phyloP scores from a whole-genome alignment of 1,140 invertebrate genomes.

The Diorhabda elongata region DNA sequence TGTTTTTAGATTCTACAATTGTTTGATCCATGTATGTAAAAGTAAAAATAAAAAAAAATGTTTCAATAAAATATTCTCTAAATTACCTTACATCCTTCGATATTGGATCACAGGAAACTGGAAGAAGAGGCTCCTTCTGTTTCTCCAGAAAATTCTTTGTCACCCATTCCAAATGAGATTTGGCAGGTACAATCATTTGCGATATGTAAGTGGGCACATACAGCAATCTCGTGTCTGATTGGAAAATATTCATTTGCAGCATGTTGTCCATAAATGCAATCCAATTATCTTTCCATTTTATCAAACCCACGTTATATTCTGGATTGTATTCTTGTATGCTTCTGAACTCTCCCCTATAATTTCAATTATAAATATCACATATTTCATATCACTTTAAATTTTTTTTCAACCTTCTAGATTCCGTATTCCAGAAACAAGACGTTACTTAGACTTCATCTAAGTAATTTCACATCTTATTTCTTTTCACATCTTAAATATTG shows the following conservation, averaged over 20 bases:
- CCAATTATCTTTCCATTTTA: conserved; percentile 78
- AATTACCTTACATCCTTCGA: not conserved
- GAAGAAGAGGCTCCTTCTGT: conserved; percentile 8
- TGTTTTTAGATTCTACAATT: too few species aligned
- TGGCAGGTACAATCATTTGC: conserved; percentile 73
- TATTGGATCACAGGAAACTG: conserved; percentile 1
- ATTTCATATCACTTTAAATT: too few species aligned
- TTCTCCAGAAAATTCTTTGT: conserved; percentile 5
- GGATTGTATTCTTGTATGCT: conserved; percentile 43
- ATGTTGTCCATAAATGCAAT: conserved; percentile 90
- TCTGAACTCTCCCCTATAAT: conserved; percentile 61
- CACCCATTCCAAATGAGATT: conserved; percentile 56
- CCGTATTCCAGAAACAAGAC: too few species aligned
- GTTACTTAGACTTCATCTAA: too few species aligned
- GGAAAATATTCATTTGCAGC: conserved; percentile 80
- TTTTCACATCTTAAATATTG: too few species aligned
- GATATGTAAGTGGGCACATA: conserved; percentile 82
- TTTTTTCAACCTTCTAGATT: too few species aligned
- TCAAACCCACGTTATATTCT: conserved; percentile 50
- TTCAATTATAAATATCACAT: not conserved
- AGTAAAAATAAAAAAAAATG: not conserved
- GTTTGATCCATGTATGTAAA: too few species aligned
- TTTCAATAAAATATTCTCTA: not conserved
- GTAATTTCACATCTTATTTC: too few species aligned
- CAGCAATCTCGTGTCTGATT: conserved; percentile 66